These are phyloP conservation scores for Oceanodroma leucorhoa DNA, from an alignment of 2,797 vertebrate genomes.

Conservation along the genomic window DNA sequence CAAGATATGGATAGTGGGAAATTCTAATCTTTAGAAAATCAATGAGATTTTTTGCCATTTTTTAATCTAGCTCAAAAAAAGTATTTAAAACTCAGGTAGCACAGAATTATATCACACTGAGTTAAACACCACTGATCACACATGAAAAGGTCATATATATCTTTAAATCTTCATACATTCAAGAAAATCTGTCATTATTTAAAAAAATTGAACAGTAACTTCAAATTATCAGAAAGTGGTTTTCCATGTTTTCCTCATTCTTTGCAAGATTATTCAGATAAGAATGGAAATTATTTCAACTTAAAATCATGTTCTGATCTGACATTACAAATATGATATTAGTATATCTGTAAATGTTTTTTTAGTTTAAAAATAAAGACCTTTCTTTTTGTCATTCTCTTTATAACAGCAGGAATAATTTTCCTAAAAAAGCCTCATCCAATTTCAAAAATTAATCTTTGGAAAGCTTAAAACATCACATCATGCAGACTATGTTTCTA, in stretches of 20 bases:
- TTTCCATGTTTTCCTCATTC: neutral
- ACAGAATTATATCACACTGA: neutral
- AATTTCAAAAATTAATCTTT: neutral
- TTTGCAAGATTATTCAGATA: neutral
- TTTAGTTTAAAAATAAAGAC: neutral
- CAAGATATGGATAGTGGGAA: neutral
- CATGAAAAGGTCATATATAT: neutral
- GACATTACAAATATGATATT: neutral
- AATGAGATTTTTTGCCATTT: neutral
- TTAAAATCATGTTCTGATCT: neutral
- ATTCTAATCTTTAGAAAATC: neutral
- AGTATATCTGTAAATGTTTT: neutral
- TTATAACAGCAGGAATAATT: neutral
- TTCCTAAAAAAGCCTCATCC: accelerated
- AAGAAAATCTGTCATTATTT: neutral
- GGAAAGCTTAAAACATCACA: neutral
- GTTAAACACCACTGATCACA: neutral
- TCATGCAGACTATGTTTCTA: neutral
- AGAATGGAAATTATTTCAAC: neutral
- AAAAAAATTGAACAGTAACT: neutral
- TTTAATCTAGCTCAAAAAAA: neutral
- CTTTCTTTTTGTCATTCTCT: neutral
- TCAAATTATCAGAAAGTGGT: neutral
- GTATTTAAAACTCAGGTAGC: neutral
- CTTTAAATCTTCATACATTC: neutral